Percentiles rank a stretch among this genome's conserved stretches.
phyloP scores from a whole-genome alignment of 2,888 invertebrate species.

The Latheticus oryzae region DNA sequence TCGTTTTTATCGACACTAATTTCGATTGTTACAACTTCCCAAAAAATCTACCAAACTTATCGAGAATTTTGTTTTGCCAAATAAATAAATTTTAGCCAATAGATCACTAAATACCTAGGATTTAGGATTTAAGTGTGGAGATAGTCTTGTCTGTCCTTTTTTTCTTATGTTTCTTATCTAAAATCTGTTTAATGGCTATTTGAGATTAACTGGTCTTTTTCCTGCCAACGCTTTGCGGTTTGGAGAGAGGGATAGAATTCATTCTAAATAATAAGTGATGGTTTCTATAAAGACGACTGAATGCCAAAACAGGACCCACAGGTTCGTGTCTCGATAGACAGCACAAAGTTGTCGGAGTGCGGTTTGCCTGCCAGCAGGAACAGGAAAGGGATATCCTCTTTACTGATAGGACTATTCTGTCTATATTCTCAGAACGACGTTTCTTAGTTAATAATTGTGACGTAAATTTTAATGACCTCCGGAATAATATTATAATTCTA shows the following conservation, averaged over 20 bases:
- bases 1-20: conserved; percentile 8
- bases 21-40: too few relatives aligned
- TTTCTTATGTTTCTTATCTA: too few relatives aligned
- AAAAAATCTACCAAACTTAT: too few relatives aligned
- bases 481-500: too few relatives aligned
- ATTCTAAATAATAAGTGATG: conserved; percentile 9
- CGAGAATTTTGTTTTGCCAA: too few relatives aligned
- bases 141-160: too few relatives aligned
- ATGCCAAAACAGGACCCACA: conserved; percentile 13
- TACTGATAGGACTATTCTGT: conserved; percentile 10
- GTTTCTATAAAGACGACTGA: neutral
- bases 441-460: conserved; percentile 7
- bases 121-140: too few relatives aligned
- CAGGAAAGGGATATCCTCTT: conserved; percentile 11
- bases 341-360: conserved; percentile 12
- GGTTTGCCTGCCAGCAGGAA: conserved; percentile 17
- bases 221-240: too few relatives aligned
- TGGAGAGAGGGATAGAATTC: neutral
- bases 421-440: conserved; percentile 8
- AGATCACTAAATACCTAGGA: too few relatives aligned
- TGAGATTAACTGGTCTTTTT: too few relatives aligned
- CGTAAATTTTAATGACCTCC: conserved; percentile 20
- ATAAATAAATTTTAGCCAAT: too few relatives aligned
- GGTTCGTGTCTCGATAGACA: conserved; percentile 5
- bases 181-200: too few relatives aligned